Evolutionary conservation across 2,888 invertebrate species (phyloP).

Genomic region (Andrena haemorrhoa): DNA sequence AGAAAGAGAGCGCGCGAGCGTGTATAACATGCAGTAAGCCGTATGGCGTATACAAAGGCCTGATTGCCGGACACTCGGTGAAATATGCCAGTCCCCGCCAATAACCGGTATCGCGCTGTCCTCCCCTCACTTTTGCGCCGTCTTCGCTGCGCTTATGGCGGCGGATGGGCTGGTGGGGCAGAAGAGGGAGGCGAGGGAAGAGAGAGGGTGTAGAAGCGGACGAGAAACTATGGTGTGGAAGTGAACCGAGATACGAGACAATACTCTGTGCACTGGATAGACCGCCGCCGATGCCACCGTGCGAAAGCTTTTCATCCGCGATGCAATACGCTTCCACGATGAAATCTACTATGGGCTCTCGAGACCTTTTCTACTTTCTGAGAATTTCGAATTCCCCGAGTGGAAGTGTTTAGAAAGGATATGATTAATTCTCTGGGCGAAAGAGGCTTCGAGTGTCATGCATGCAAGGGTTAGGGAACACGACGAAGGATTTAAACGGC

Average conservation of each 20-base stretch:
- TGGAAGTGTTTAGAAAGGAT: background rate
- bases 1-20: slow-evolving; percentile 45
- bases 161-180: background rate
- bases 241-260: slow-evolving; percentile 62
- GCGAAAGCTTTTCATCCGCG: slow-evolving; percentile 30
- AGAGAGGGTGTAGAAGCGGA: slow-evolving; percentile 31
- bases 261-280: slow-evolving; percentile 49
- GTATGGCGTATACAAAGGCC: slow-evolving; percentile 71
- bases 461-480: slow-evolving; percentile 26
- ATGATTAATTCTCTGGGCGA: background rate
- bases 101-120: slow-evolving; percentile 81
- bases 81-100: slow-evolving; percentile 81
- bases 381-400: background rate
- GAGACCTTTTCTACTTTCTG: background rate
- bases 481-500: slow-evolving; percentile 32
- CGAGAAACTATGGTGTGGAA: slow-evolving; percentile 55
- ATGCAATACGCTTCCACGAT: background rate
- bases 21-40: slow-evolving; percentile 63
- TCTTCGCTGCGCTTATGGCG: slow-evolving; percentile 50
- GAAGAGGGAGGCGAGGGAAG: slow-evolving; percentile 5
- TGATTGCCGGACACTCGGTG: slow-evolving; percentile 78
- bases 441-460: background rate
- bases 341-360: background rate
- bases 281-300: slow-evolving; percentile 35
- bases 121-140: slow-evolving; percentile 71